Percentiles rank a stretch among this genome's conserved stretches.
These are phyloP conservation scores for Apodemus speciosus DNA, from an alignment of 2,113 vertebrate genomes.

Conservation along the genomic window DNA sequence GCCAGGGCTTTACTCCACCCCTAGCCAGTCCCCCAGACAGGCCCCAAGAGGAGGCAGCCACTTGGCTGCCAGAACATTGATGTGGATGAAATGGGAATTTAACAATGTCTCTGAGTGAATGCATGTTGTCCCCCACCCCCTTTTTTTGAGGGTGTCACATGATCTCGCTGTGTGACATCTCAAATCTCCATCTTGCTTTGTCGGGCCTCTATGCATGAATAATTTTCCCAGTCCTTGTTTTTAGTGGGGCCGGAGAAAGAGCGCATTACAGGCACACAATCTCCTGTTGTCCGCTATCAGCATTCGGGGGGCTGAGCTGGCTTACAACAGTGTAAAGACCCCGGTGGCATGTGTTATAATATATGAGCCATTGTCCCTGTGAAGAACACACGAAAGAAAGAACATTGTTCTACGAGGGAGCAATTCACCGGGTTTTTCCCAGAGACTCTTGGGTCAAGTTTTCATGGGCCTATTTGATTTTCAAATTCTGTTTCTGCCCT, in stretches of 20 bases:
- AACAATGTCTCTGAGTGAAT: constrained; percentile 78
- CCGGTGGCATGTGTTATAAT: constrained; percentile 95
- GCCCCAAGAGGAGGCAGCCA: accelerated
- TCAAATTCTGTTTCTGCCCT: constrained; percentile 92
- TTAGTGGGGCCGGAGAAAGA: constrained; percentile 79
- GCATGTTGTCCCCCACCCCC: neutral
- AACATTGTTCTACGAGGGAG: constrained; percentile 93
- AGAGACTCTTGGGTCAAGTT: constrained; percentile 99
- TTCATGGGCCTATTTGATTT: constrained; percentile 98
- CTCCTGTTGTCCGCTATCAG: constrained; percentile 85
- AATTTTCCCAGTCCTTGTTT: constrained; percentile 89
- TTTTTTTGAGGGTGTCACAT: constrained; percentile 79
- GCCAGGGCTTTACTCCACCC: neutral
- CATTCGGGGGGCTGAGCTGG: constrained; percentile 90
- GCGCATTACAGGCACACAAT: constrained; percentile 80
- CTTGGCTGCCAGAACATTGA: constrained; percentile 50
- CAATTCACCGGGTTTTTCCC: constrained; percentile 98
- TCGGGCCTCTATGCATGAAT: constrained; percentile 85
- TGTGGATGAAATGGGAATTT: constrained; percentile 77
- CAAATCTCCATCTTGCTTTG: constrained; percentile 84
- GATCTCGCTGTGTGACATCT: constrained; percentile 83
- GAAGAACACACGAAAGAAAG: constrained; percentile 92
- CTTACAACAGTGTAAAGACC: constrained; percentile 90
- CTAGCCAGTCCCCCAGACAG: neutral
- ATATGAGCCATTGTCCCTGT: constrained; percentile 92